Base-by-base conservation (phyloP, 2,113 vertebrate species). In the Anolis carolinensis region DNA sequence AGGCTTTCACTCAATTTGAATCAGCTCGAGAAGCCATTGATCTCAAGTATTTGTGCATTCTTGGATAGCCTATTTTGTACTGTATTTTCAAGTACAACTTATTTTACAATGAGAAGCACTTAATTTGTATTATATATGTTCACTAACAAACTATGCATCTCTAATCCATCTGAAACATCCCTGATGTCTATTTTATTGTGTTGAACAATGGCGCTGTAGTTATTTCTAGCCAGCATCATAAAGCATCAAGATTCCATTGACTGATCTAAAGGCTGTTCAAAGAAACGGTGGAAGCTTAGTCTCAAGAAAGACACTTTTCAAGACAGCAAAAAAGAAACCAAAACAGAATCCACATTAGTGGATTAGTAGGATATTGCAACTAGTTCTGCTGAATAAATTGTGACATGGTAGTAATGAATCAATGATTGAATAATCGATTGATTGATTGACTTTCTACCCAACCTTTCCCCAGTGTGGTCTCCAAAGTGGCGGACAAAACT, bases 1-100 rank as follows among this genome's bases (percentile, higher is more conserved):
- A 4, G 84, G 77, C 25, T 27, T 80, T 88, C 10, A 27, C 16
- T 82, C 0, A 36, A 84, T 90, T 87, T 86, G 11, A 75, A 62
- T 18, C 71, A 20, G 14, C 89, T 16, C 3, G 87, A 23, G 25
- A 23, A 18, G 32, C 36, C 73, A 13, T 6, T 10, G 11, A 0
- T 30, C 32, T 81, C 27, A 55, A 2, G 1, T 83, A 1, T 9
- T 67, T 25, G 25, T 81, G 0, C 21, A 88, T 27, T 65, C 86
- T 85, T 6, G 76, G 13, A 65, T 76, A 73, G 14, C 27, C 25
- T 77, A 80, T 68, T 71, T 63, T 27, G 5, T 36, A 30, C 2
- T 75, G 4, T 84, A 11, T 70, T 82, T 80, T 39, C 34, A 65
- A 65, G 65, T 25, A 80, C 34, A 62, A 25, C 48, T 70, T 59